Percentiles rank a stretch among this genome's conserved stretches.
phyloP scores from a whole-genome alignment of 2,797 vertebrate genomes.

The Schizopygopsis pylzovi region DNA sequence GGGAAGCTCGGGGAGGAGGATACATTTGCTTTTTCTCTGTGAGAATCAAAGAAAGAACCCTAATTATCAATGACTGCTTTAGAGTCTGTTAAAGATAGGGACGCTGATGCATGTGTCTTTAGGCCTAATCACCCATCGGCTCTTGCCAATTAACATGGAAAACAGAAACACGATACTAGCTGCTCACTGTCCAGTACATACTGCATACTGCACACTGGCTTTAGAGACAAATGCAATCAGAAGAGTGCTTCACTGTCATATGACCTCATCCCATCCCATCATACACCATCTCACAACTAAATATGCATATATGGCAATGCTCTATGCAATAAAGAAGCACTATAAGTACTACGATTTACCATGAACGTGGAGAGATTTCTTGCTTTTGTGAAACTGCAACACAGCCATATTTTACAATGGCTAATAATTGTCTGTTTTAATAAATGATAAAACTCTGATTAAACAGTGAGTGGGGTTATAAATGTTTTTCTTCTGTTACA shows the following conservation, averaged over 20 bases:
- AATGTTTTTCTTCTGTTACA: neutral
- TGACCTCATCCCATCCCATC: neutral
- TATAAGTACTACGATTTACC: neutral
- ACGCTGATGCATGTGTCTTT: slow-evolving; percentile 28
- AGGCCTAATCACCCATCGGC: slow-evolving; percentile 53
- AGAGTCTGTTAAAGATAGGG: slow-evolving; percentile 57
- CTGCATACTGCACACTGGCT: neutral
- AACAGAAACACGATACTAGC: too few relatives aligned
- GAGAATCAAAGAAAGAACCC: slow-evolving; percentile 62
- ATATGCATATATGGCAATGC: neutral
- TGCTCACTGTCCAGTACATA: neutral
- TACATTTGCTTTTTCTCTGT: slow-evolving; percentile 64
- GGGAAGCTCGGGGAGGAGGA: slow-evolving; percentile 67
- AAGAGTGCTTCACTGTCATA: neutral
- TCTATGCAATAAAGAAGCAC: neutral
- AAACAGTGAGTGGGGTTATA: neutral
- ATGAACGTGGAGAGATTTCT: neutral
- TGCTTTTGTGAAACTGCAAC: neutral
- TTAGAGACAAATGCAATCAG: neutral
- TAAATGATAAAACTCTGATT: neutral
- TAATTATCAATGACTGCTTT: slow-evolving; percentile 62
- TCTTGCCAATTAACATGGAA: slow-evolving; percentile 60
- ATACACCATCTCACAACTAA: neutral
- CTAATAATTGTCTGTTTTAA: neutral
- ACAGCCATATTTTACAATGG: neutral